Percentiles rank a stretch among this genome's conserved stretches.
These are phyloP conservation scores for Epirrhoe alternata DNA, from an alignment of 2,888 invertebrate species.

Conservation along the genomic window DNA sequence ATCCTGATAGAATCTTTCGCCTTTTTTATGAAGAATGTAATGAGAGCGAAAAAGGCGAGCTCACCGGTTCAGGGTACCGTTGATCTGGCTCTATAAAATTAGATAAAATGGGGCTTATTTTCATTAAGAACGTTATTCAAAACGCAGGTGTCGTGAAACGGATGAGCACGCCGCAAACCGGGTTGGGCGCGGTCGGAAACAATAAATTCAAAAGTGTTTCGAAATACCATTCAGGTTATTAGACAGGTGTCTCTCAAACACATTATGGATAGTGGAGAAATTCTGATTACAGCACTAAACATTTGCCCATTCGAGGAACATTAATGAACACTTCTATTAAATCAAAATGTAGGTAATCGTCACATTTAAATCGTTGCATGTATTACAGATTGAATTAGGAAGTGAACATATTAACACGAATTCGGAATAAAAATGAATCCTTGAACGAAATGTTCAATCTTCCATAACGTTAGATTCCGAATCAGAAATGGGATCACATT, in stretches of 20 bases:
- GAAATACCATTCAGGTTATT: slow-evolving; percentile 45
- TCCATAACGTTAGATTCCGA: slow-evolving; percentile 30
- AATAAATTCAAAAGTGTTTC: slow-evolving; percentile 53
- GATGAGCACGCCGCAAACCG: slow-evolving; percentile 50
- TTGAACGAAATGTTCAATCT: slow-evolving; percentile 27
- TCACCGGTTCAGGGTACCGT: no score
- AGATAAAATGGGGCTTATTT: background rate
- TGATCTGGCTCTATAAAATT: background rate
- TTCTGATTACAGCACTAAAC: background rate
- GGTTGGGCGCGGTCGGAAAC: slow-evolving; percentile 56
- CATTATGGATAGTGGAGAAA: slow-evolving; percentile 6
- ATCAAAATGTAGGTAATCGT: no score
- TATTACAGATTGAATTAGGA: no score
- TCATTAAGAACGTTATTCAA: slow-evolving; percentile 43
- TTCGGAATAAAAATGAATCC: slow-evolving; percentile 27
- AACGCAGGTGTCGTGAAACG: slow-evolving; percentile 59
- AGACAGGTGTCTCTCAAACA: slow-evolving; percentile 41
- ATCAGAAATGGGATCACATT: slow-evolving; percentile 36
- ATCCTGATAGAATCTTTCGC: no score
- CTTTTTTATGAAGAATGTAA: no score
- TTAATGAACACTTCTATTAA: background rate
- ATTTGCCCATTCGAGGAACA: background rate
- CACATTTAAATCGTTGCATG: no score
- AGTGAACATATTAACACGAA: slow-evolving; percentile 14
- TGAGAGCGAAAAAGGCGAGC: no score